Evolutionary conservation across 2,113 vertebrate genomes (phyloP).

Genomic region (Maccullochella peelii): DNA sequence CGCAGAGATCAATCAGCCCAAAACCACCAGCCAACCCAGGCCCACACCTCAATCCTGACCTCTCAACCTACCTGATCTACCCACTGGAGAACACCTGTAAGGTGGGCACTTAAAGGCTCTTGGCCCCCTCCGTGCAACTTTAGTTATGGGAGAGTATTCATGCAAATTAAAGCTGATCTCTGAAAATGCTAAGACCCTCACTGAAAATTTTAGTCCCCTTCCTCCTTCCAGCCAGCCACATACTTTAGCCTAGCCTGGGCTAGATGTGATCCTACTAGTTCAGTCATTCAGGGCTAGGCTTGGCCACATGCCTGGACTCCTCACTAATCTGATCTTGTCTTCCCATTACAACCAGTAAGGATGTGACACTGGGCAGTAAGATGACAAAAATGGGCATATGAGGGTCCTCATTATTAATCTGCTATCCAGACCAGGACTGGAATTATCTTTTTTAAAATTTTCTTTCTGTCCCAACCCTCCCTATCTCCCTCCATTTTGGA

Average conservation of each 20-base stretch:
- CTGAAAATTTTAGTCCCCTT: neutral
- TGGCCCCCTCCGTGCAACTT: neutral
- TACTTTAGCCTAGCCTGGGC: conserved; percentile 8
- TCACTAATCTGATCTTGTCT: conserved; percentile 23
- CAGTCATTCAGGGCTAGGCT: conserved; percentile 14
- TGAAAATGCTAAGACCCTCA: neutral
- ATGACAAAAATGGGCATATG: neutral
- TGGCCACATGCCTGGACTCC: conserved; percentile 1
- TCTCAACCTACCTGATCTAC: neutral
- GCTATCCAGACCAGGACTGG: conserved; percentile 35
- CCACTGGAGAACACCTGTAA: conserved; percentile 24
- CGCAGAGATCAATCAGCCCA: conserved; percentile 68
- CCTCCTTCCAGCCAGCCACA: neutral
- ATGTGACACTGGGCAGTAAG: conserved; percentile 21
- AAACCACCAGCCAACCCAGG: conserved; percentile 58
- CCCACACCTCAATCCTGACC: conserved; percentile 46
- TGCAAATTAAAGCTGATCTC: conserved; percentile 12
- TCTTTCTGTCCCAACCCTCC: neutral
- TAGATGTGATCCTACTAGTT: conserved; percentile 10
- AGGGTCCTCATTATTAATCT: neutral
- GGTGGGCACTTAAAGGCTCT: conserved; percentile 23
- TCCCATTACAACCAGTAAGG: conserved; percentile 40
- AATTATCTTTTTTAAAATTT: neutral
- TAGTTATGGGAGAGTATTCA: conserved; percentile 18
- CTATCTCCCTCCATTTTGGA: conserved; percentile 1